Base-by-base conservation (phyloP, 2,888 invertebrate species). In the Caenorhabditis doughertyi region DNA sequence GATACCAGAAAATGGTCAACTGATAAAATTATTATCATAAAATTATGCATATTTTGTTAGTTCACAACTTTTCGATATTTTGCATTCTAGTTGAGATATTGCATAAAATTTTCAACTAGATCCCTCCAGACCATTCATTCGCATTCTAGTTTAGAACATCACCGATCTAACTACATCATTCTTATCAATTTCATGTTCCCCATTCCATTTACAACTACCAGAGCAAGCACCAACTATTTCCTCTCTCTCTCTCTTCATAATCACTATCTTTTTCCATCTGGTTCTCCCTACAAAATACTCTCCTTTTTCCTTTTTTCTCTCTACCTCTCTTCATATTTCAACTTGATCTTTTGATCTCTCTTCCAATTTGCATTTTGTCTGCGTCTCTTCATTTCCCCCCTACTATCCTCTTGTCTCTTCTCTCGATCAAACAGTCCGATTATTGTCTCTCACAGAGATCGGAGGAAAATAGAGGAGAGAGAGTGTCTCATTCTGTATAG, bases 361-460 rank as follows among this genome's bases (percentile, higher is more conserved):
- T 16, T n/a, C n/a, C n/a, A 62, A 53, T 68, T 68, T 77, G 16
- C 51, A 16, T 42, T 2, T n/a, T 11, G 16, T 29, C 64, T 70
- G 27, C 23, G 60, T 74, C 58, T 65, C 71, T 62, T n/a, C n/a
- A n/a, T n/a, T n/a, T n/a, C n/a, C 44, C 2, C 25, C 13, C 3
- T 42, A 13, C 29, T 16, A n/a, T 51, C 0, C 29, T 21, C 60
- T 55, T n/a, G n/a, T n/a, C 21, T 64, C 60, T 51, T 49, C 13
- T 25, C 13, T 53, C 76, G 76, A 76, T 76, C 76, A 76, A 76
- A 76, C 67, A 76, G 76, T 76, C 76, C 76, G 76, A 76, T 76
- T 76, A 76, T 67, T 76, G 73, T 44, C 60, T 53, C n/a, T 16
- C 39, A 39, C 55, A 70, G 56, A 47, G 53, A 47, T 55, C 44